Evolutionary conservation across 2,888 invertebrate species (phyloP), one percentile per base, ranked within the genome.

Genomic region (Unio pictorum): DNA sequence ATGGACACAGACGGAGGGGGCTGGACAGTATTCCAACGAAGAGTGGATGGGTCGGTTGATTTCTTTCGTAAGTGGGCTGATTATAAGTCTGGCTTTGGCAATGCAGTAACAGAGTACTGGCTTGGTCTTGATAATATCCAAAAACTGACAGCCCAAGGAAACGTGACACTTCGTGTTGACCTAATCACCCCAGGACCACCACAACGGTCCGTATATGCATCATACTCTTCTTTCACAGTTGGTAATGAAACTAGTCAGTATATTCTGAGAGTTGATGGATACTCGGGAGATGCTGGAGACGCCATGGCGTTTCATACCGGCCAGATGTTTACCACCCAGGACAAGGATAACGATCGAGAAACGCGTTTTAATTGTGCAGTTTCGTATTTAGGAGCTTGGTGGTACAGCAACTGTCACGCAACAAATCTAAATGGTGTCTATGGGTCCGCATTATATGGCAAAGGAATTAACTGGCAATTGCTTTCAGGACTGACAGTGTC

Each of bases 21-120:
- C n/a, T 73, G 73, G 73, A 73, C 68, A 30, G 67, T 73, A 5
- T 55, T 73, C n/a, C 70, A 73, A 58, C 59, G 73, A 11, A 55
- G 73, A 60, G 62, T 70, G 8, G 55, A 61, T 18, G 61, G 66
- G 34, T 65, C 58, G 7, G 45, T 20, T 7, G 66, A 73, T 34
- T 73, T 73, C 63, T 68, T 68, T 28, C 61, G 62, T 58, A 70
- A 58, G 0, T 73, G 69, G 70, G 23, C 18, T 3, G 69, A 67
- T 7, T 73, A 73, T 60, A 26, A 70, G 55, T 65, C 6, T 7
- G 73, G 73, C 17, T 73, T 73, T 57, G 73, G 73, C 8, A 67
- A 73, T 65, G 56, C 67, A n/a, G 30, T 55, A 23, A 34, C 45
- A 23, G 68, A 67, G 55, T 73, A 60, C 45, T 73, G 73, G 73